Base-by-base conservation (phyloP, 2,888 invertebrate genomes). In the Argyresthia albistria region DNA sequence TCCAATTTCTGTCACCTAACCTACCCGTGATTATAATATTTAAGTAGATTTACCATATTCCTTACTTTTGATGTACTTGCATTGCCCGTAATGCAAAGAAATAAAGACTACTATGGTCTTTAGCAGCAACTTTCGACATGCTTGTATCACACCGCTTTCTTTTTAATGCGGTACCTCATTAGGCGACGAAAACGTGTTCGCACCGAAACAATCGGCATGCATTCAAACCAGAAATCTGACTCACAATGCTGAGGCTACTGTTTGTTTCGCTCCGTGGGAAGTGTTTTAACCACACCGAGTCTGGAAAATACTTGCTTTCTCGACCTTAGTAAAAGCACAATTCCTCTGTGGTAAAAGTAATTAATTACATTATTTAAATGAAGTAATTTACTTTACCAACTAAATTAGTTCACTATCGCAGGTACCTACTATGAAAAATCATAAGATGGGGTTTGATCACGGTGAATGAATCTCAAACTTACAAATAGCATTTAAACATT, bases 111-210 rank as follows among this genome's bases (percentile, higher is more conserved):
- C 11, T 14, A 35, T 35, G 45, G 37, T 39, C 43, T 53, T 46
- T 53, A 49, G 55, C 50, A n/a, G 37, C 50, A 56, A 48, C 54
- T 52, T 58, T 60, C 58, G 64, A 55, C 54, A 59, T 46, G 51
- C 63, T 64, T 69, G 64, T 67, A 68, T 67, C 69, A 70, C 66
- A 60, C 57, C 60, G 63, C 66, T 69, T 70, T 69, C 65, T 67
- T 70, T 65, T 73, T 73, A 75, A 77, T 68, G 71, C 37, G 10
- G n/a, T 63, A 73, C 73, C 74, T 80, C 77, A 80, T 80, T 80
- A 81, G 70, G 66, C 62, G 60, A 70, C 72, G 63, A 73, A 78
- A 72, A 69, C 66, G 65, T 67, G 65, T 72, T 70, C 65, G 65
- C 65, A 66, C 65, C 62, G 67, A 69, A 70, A 75, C 69, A 73